Evolutionary conservation across 2,797 vertebrate species (phyloP), one percentile per base, ranked within the genome.

Genomic region (Smutsia temminckii): DNA sequence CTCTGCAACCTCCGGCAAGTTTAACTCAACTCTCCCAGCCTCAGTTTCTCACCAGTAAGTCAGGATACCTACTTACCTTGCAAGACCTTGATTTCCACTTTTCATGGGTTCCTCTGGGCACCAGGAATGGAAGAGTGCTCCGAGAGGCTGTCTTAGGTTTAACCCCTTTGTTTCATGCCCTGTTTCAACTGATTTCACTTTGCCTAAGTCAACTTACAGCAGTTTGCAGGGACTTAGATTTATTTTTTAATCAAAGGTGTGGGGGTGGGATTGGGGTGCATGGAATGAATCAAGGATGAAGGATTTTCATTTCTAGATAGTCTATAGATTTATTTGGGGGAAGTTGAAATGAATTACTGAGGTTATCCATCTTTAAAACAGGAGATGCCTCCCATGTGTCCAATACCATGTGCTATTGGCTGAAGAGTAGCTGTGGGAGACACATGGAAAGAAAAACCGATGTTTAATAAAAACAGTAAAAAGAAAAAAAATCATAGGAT

Each of bases 301-400:
- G 46, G 46, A 68, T 89, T 89, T 94, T 94, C n/a, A 59, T 66
- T 83, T 92, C 79, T 89, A 37, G 55, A 46, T 88, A 85, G 64
- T 87, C 29, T 64, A 21, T 66, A 49, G 63, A 57, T 89, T 78
- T 88, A 57, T 78, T 79, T 34, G 23, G 49, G 20, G 71, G 49
- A 66, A 59, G 55, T 78, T 84, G 88, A 71, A 46, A 59, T 55
- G 72, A 79, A 29, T 91, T 72, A 78, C 71, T 88, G 79, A 72
- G 46, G 83, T 88, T 91, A 49, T 42, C 59, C 63, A 66, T 92
- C 27, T 88, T 88, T 83, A 78, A 85, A 69, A 87, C 29, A 66
- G 42, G 75, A 93, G 80, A 83, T 91, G 23, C 55, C 32, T 87
- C 27, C 78, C 0, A 25, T 77, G 71, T 84, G 72, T 77, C 63